A percentile compares a stretch with the other conserved stretches of the same genome.
These are phyloP conservation scores for Zonitis immaculata DNA, from an alignment of 2,888 invertebrate species.

Conservation along the genomic window DNA sequence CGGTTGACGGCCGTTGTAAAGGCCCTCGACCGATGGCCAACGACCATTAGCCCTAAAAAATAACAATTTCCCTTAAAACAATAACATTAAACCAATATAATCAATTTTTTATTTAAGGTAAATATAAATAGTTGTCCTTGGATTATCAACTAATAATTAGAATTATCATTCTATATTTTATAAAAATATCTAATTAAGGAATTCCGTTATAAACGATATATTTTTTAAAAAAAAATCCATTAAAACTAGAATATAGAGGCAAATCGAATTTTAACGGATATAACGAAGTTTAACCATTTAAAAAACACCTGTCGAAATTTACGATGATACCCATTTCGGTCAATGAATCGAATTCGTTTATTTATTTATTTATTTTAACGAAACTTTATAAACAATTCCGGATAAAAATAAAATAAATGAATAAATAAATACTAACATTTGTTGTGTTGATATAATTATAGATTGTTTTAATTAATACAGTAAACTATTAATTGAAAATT, in stretches of 20 bases:
- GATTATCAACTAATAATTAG: neutral
- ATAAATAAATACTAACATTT: neutral
- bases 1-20: neutral
- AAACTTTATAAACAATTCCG: neutral
- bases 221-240: too few species aligned
- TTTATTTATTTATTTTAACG: neutral
- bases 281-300: neutral
- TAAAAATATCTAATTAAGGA: neutral
- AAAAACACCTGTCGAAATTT: neutral
- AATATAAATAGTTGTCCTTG: neutral
- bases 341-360: neutral
- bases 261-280: neutral
- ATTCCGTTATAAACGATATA: constrained; percentile 1
- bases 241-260: neutral
- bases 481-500: neutral
- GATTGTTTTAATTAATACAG: neutral
- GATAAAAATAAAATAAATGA: too few species aligned
- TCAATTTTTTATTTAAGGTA: neutral
- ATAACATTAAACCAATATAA: neutral
- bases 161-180: neutral
- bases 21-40: neutral
- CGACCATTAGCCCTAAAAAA: neutral
- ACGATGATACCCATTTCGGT: neutral
- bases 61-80: neutral
- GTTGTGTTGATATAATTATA: neutral